These are phyloP conservation scores for Mus spretus DNA, from an alignment of 2,797 vertebrate genomes.

Conservation along the genomic window DNA sequence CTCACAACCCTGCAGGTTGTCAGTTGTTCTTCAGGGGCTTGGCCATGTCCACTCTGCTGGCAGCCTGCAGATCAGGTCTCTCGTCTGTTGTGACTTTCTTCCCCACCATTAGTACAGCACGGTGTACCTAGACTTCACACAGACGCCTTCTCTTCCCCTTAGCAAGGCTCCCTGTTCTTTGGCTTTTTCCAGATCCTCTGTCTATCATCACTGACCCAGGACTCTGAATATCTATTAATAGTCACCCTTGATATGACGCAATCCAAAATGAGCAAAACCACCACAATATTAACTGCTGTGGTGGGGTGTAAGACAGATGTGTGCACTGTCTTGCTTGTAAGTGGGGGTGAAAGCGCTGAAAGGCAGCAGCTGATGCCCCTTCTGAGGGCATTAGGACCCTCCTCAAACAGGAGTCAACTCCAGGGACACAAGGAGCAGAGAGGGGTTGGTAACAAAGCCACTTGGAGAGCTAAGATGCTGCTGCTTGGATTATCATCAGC, in stretches of 20 bases:
- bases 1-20: background rate
- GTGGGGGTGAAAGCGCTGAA: background rate
- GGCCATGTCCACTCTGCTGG: slow-evolving; percentile 40
- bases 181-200: slow-evolving; percentile 80
- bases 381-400: background rate
- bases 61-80: slow-evolving; percentile 80
- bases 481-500: slow-evolving; percentile 55
- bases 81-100: slow-evolving; percentile 85
- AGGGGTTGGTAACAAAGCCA: background rate
- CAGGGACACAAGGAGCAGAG: background rate
- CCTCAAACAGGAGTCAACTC: background rate
- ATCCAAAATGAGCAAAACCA: slow-evolving; percentile 82
- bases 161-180: slow-evolving; percentile 80
- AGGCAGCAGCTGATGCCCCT: background rate
- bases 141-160: slow-evolving; percentile 73
- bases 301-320: background rate
- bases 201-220: slow-evolving; percentile 81
- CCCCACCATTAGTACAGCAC: slow-evolving; percentile 83
- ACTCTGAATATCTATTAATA: slow-evolving; percentile 85
- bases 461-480: background rate
- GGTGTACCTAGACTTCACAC: slow-evolving; percentile 84
- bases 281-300: slow-evolving; percentile 4
- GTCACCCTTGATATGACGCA: slow-evolving; percentile 79
- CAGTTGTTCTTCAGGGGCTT: slow-evolving; percentile 33
- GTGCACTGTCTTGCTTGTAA: background rate